phyloP scores from a whole-genome alignment of 2,797 vertebrate genomes.

The Lithobates sylvaticus region DNA sequence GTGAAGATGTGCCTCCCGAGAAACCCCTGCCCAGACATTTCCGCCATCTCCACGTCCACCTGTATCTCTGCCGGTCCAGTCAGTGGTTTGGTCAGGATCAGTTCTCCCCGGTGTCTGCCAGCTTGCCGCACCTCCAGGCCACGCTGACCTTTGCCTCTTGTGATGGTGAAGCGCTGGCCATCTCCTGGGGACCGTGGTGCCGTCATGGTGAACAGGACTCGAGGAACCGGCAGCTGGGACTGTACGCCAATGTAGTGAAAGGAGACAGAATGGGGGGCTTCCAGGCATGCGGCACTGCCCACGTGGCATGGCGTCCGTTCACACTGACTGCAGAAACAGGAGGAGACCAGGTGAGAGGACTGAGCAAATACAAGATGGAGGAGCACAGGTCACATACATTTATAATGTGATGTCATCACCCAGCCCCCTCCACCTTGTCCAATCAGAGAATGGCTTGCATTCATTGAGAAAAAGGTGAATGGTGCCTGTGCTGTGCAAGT shows the following conservation, averaged over 20 bases:
- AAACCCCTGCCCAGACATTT: conserved; percentile 80
- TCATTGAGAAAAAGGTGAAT: no score
- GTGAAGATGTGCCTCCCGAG: conserved; percentile 88
- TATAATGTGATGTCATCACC: no score
- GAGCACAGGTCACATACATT: background rate
- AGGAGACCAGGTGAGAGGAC: background rate
- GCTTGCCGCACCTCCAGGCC: conserved; percentile 82
- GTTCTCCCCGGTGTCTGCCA: conserved; percentile 80
- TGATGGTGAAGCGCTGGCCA: conserved; percentile 83
- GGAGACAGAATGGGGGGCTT: conserved; percentile 85
- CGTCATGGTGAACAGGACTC: conserved; percentile 86
- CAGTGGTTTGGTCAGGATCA: conserved; percentile 83
- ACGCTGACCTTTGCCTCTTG: conserved; percentile 74
- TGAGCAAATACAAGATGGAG: background rate
- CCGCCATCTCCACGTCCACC: conserved; percentile 89
- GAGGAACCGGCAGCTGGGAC: conserved; percentile 84
- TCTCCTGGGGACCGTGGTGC: conserved; percentile 80
- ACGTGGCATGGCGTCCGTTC: conserved; percentile 86
- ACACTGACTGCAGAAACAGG: conserved; percentile 78
- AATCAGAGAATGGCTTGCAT: no score
- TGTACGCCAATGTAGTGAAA: conserved; percentile 87
- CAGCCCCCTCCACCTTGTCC: no score
- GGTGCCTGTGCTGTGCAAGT: no score
- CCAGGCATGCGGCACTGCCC: conserved; percentile 82
- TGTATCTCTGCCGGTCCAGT: conserved; percentile 80